phyloP scores from a whole-genome alignment of 2,888 invertebrate species.

The Hybos culiciformis region DNA sequence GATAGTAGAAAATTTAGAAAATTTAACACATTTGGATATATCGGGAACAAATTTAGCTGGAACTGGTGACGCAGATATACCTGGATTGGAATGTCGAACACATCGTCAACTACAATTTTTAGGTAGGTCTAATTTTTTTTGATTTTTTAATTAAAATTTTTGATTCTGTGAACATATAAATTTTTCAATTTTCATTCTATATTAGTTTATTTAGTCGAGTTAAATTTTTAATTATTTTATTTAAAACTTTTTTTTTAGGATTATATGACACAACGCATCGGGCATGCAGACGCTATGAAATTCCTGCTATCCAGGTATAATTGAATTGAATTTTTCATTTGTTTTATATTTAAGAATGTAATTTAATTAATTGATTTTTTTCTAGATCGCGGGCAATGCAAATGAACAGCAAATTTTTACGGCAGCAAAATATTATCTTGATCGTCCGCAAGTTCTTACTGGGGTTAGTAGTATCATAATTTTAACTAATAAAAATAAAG shows the following conservation, averaged over 20 bases:
- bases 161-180: too few species aligned
- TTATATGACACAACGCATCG: conserved; percentile 80
- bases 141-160: too few species aligned
- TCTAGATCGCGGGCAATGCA: conserved; percentile 78
- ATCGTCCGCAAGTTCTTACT: conserved; percentile 66
- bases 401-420: conserved; percentile 81
- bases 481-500: too few species aligned
- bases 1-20: conserved; percentile 59
- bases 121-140: too few species aligned
- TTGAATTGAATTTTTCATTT: too few species aligned
- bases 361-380: conserved; percentile 13
- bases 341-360: too few species aligned
- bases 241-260: too few species aligned
- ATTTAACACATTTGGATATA: conserved; percentile 75
- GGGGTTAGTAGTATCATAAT: conserved; percentile 28
- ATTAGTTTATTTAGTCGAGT: too few species aligned
- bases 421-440: conserved; percentile 70
- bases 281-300: conserved; percentile 79
- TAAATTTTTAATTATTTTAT: too few species aligned
- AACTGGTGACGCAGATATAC: conserved; percentile 71
- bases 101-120: conserved; percentile 70
- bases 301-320: conserved; percentile 73
- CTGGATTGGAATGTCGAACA: conserved; percentile 67
- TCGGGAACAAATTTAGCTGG: conserved; percentile 94
- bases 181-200: too few species aligned